Conservation (phyloP, 2,113 vertebrate species). For the Cromileptes altivelis region DNA sequence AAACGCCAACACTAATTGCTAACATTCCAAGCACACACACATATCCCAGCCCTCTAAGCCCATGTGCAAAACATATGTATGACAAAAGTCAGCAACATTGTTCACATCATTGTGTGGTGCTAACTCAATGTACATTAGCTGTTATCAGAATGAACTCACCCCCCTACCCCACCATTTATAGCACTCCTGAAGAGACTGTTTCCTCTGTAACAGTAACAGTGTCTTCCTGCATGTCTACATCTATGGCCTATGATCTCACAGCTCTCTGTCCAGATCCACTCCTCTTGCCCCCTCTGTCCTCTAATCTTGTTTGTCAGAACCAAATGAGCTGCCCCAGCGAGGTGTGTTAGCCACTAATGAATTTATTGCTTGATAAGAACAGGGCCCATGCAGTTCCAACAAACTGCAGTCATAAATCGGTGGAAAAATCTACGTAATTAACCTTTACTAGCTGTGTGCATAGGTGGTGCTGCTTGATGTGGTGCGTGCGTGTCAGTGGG, state of each 20-base stretch:
- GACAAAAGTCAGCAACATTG: background rate
- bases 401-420: slow-evolving; percentile 80
- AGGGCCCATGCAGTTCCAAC: slow-evolving; percentile 63
- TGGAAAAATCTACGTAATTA: slow-evolving; percentile 74
- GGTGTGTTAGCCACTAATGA: slow-evolving; percentile 88
- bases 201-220: background rate
- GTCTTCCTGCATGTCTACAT: slow-evolving; percentile 14
- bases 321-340: slow-evolving; percentile 82
- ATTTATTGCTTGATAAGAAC: slow-evolving; percentile 87
- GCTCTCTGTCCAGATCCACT: slow-evolving; percentile 62
- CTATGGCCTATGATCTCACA: slow-evolving; percentile 16
- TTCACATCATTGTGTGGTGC: too few relatives aligned
- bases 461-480: slow-evolving; percentile 57
- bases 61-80: background rate
- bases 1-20: background rate
- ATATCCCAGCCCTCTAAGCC: background rate
- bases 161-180: background rate
- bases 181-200: background rate
- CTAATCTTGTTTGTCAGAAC: slow-evolving; percentile 87
- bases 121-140: background rate
- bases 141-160: background rate
- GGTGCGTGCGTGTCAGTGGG: slow-evolving; percentile 25
- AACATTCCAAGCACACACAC: too few relatives aligned
- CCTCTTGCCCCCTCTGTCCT: slow-evolving; percentile 62
- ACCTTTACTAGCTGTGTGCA: slow-evolving; percentile 80